phyloP scores from a whole-genome alignment of 2,888 invertebrate genomes.

The Amitus sp. region DNA sequence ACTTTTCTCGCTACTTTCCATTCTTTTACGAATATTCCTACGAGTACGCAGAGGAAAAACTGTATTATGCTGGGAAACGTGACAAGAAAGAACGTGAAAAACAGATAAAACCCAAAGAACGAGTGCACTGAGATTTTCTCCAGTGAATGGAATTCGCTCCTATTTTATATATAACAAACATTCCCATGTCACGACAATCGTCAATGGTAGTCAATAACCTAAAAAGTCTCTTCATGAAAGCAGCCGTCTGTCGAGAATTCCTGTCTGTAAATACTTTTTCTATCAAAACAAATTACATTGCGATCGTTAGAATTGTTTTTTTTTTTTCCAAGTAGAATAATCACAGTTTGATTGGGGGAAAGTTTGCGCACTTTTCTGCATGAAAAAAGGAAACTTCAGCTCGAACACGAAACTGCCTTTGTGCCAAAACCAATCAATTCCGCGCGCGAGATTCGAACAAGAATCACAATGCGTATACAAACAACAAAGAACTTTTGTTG shows the following conservation, averaged over 20 bases:
- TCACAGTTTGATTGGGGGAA: too few species aligned
- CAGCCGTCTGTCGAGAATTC: neutral
- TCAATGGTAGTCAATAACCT: slow-evolving; percentile 7
- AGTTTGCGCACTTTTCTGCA: too few species aligned
- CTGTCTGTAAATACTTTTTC: neutral
- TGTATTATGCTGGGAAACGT: slow-evolving; percentile 8
- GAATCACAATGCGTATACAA: too few species aligned
- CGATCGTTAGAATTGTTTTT: too few species aligned
- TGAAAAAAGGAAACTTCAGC: too few species aligned
- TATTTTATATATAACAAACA: slow-evolving; percentile 12
- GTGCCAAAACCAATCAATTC: too few species aligned
- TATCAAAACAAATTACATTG: neutral
- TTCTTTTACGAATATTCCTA: slow-evolving; percentile 5
- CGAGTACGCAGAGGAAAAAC: slow-evolving; percentile 6
- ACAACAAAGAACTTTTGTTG: too few species aligned
- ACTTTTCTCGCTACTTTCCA: slow-evolving; percentile 4
- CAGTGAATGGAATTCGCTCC: neutral
- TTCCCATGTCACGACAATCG: slow-evolving; percentile 4
- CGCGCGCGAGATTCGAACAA: too few species aligned
- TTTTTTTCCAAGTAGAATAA: too few species aligned
- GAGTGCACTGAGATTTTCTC: slow-evolving; percentile 5
- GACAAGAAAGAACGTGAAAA: slow-evolving; percentile 11
- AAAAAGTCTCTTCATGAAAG: neutral
- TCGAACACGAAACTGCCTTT: too few species aligned
- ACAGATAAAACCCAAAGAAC: slow-evolving; percentile 8